These are phyloP conservation scores for Orthosia gracilis DNA, from an alignment of 2,888 invertebrate species.

Conservation along the genomic window DNA sequence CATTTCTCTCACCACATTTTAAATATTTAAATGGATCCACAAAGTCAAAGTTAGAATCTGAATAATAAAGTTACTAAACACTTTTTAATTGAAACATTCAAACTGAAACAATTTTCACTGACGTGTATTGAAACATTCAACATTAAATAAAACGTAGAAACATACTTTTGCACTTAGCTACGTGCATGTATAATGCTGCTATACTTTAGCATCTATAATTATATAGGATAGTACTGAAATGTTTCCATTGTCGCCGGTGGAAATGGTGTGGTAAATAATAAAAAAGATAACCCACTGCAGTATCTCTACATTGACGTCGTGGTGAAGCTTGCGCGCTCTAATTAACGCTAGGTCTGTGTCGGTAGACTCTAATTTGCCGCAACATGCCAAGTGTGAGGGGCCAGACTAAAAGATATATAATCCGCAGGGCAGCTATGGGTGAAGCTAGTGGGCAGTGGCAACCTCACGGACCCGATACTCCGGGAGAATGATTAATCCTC, in stretches of 20 bases:
- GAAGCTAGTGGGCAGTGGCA: too few species aligned
- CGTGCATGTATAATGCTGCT: not conserved
- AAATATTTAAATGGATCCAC: not conserved
- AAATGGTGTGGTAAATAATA: not conserved
- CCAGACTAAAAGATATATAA: too few species aligned
- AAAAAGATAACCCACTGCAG: too few species aligned
- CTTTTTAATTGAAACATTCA: not conserved
- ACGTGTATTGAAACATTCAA: not conserved
- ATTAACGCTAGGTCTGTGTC: too few species aligned
- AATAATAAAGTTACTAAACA: not conserved
- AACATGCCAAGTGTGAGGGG: too few species aligned
- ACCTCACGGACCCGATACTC: too few species aligned
- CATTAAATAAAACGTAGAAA: not conserved
- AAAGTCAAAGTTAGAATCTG: constrained; percentile 1
- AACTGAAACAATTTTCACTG: not conserved
- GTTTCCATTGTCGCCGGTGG: not conserved
- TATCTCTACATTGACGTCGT: too few species aligned
- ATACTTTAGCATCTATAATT: not conserved
- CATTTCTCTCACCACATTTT: too few species aligned
- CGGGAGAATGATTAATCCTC: too few species aligned
- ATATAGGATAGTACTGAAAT: not conserved
- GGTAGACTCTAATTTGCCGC: too few species aligned
- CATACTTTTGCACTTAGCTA: constrained; percentile 8
- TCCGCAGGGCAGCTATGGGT: too few species aligned
- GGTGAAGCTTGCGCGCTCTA: too few species aligned